A percentile compares a stretch with the other conserved stretches of the same genome.
Conservation (phyloP, 2,113 vertebrate species). For the Desmodus rotundus region DNA sequence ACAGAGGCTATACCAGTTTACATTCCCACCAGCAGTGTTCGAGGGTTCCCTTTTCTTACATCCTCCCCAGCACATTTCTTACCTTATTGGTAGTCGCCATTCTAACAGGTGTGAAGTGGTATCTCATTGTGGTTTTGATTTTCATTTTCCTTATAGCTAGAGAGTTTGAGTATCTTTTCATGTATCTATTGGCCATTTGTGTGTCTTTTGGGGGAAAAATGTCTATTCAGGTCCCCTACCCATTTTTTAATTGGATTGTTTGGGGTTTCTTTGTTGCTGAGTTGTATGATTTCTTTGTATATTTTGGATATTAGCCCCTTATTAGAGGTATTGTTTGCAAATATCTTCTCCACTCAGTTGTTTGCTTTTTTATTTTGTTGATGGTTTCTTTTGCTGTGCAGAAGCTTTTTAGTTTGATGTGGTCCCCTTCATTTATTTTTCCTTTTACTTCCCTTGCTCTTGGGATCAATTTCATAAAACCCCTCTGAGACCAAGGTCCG, state of each 20-base stretch:
- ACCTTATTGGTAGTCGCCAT: not conserved
- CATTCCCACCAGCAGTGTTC: no score
- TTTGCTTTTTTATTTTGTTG: not conserved
- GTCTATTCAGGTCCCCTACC: not conserved
- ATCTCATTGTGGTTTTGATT: not conserved
- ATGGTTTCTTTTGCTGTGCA: not conserved
- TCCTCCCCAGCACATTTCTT: not conserved
- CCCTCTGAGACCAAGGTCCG: not conserved
- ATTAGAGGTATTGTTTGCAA: not conserved
- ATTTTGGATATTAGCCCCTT: not conserved
- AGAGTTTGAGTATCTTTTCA: no score
- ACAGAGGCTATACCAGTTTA: no score
- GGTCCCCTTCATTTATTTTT: not conserved
- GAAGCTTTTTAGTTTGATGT: not conserved
- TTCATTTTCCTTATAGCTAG: no score
- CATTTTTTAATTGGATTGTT: not conserved
- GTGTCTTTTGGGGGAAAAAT: not conserved
- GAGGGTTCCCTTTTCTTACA: not conserved
- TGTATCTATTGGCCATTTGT: not conserved
- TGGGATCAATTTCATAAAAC: not conserved
- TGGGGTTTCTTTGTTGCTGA: not conserved
- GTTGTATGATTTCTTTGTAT: not conserved
- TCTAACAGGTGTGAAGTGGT: not conserved
- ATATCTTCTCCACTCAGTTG: not conserved
- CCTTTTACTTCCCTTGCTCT: not conserved